phyloP scores from a whole-genome alignment of 2,888 invertebrate species.

The Monochamus alternatus region DNA sequence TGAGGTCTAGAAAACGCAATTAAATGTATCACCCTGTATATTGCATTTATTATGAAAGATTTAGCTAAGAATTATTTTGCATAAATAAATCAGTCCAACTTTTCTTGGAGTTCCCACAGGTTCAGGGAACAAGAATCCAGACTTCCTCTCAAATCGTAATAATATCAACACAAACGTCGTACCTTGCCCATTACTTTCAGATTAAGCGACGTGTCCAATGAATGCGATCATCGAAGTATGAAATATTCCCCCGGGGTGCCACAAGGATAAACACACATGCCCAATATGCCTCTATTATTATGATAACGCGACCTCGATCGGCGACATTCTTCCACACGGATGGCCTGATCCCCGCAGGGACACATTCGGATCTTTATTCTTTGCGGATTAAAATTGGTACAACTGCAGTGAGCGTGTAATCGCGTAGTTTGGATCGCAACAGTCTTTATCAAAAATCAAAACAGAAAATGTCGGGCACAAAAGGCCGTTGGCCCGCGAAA shows the following conservation, averaged over 20 bases:
- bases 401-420: constrained; percentile 60
- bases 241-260: constrained; percentile 64
- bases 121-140: background rate
- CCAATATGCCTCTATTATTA: constrained; percentile 64
- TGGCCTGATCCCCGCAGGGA: constrained; percentile 59
- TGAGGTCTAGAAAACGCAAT: too few relatives aligned
- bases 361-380: constrained; percentile 53
- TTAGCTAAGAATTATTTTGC: too few relatives aligned
- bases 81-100: too few relatives aligned
- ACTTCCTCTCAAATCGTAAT: background rate
- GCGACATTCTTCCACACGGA: constrained; percentile 67
- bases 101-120: too few relatives aligned
- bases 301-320: constrained; percentile 68
- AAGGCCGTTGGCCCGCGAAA: constrained; percentile 24
- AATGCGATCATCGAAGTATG: constrained; percentile 61
- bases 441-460: constrained; percentile 63
- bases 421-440: constrained; percentile 55
- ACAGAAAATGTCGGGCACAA: constrained; percentile 46
- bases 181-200: constrained; percentile 59
- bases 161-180: constrained; percentile 2
- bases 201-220: constrained; percentile 63
- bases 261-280: constrained; percentile 60
- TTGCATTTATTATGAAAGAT: too few relatives aligned
- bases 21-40: too few relatives aligned
- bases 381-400: constrained; percentile 60